Percentiles rank a stretch among this genome's conserved stretches.
These are phyloP conservation scores for Ancistrus triradiatus DNA, from an alignment of 2,113 vertebrate species.

Conservation along the genomic window DNA sequence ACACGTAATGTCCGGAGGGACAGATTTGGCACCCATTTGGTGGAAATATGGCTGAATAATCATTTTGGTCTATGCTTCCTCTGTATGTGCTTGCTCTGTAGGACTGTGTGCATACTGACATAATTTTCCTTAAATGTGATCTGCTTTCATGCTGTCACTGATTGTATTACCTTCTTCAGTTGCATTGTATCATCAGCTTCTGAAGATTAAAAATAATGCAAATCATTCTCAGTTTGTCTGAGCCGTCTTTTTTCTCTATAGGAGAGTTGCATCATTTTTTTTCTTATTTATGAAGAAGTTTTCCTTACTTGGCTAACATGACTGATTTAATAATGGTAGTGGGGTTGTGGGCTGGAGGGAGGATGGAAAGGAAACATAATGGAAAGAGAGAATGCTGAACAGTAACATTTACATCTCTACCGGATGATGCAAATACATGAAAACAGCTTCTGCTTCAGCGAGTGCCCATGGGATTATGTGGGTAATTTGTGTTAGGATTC, in stretches of 20 bases:
- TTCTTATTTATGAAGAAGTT: not conserved
- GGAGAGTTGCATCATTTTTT: not conserved
- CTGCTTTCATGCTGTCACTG: too few species aligned
- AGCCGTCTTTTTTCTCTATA: not conserved
- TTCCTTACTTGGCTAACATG: not conserved
- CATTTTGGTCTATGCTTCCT: too few species aligned
- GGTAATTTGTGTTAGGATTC: not conserved
- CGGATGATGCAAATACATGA: not conserved
- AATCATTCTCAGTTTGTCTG: not conserved
- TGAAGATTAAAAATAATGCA: not conserved
- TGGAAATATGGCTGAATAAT: too few species aligned
- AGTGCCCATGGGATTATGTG: not conserved
- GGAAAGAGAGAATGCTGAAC: not conserved
- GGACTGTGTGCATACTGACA: too few species aligned
- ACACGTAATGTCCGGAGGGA: too few species aligned
- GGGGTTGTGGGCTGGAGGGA: not conserved
- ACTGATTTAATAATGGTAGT: not conserved
- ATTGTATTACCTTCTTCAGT: too few species aligned
- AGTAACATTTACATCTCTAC: not conserved
- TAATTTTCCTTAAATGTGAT: too few species aligned
- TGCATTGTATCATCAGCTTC: too few species aligned
- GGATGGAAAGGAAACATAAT: not conserved
- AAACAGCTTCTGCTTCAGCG: not conserved
- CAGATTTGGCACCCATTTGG: too few species aligned
- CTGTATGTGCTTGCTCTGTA: too few species aligned